Base-by-base conservation (phyloP, 2,113 vertebrate species). In the Equus przewalskii region DNA sequence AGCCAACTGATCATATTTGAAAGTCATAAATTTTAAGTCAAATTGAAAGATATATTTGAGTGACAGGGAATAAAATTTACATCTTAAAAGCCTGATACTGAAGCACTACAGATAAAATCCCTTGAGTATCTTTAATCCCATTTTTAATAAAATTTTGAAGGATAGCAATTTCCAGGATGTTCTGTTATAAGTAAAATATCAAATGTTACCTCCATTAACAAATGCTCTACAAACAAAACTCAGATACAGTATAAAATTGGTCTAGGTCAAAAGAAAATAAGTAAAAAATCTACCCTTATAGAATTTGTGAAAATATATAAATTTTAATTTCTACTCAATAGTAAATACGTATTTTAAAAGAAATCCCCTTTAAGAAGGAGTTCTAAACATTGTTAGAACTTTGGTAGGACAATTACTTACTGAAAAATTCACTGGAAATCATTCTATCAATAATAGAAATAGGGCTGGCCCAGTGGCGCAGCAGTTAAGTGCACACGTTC, bases 31-130 rank as follows among this genome's bases (percentile, higher is more conserved):
- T 95, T 97, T 96, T 76, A 60, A 95, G 24, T 80, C 82, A 97
- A 97, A 97, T 94, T 97, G 94, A 95, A 97, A 97, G 70, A 95
- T 80, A 79, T 92, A 90, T 97, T 97, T 97, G 92, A 97, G 64
- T 95, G 94, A 97, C 80, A 97, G 70, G 90, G 58, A 83, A 87
- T 84, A 16, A 95, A 97, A 98, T 97, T 94, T 90, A 83, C 87
- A 97, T 97, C 75, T 94, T 96, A 92, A 96, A 92, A 97, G 36
- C 60, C 33, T 75, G 70, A 92, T 90, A 75, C 49, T 85, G 73
- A 95, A 95, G 75, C n/a, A 72, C 22, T 92, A 88, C 56, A 93
- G 12, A 56, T 95, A 89, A 79, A 75, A 97, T 90, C 13, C 67
- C 60, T 92, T 94, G 24, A 21, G 19, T 82, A 92, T 65, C 70